These are phyloP conservation scores for Brachymystax lenok DNA, from an alignment of 2,797 vertebrate genomes.

Conservation along the genomic window DNA sequence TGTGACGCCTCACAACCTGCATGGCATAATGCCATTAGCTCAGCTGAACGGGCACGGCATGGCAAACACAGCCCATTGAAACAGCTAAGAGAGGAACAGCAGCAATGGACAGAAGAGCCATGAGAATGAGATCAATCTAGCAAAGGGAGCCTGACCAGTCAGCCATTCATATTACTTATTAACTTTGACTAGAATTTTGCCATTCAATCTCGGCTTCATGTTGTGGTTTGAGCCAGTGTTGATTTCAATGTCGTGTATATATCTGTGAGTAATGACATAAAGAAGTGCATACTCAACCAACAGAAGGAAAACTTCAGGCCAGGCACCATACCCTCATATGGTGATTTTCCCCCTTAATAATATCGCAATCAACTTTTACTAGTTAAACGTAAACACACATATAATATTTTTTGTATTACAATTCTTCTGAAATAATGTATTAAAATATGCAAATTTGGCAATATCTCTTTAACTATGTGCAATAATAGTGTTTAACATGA, in stretches of 20 bases:
- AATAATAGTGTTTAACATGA: too few species aligned
- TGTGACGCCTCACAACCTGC: constrained; percentile 63
- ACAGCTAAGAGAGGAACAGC: constrained; percentile 61
- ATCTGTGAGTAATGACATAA: not conserved
- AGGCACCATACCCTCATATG: too few species aligned
- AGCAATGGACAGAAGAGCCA: constrained; percentile 55
- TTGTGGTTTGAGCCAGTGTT: constrained; percentile 31
- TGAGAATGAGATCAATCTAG: constrained; percentile 28
- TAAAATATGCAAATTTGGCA: too few species aligned
- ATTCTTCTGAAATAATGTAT: too few species aligned
- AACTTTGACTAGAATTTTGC: constrained; percentile 49
- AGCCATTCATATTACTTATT: constrained; percentile 49
- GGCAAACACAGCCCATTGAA: constrained; percentile 66
- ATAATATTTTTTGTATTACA: too few species aligned
- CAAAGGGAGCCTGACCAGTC: constrained; percentile 24
- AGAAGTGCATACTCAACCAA: not conserved
- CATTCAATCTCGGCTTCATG: constrained; percentile 39
- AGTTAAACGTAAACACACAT: too few species aligned
- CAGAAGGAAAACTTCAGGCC: not conserved
- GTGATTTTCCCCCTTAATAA: too few species aligned
- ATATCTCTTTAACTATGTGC: too few species aligned
- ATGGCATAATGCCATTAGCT: constrained; percentile 52
- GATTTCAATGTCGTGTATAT: not conserved
- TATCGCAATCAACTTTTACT: too few species aligned
- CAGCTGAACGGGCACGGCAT: constrained; percentile 56